Conservation (phyloP, 1,140 invertebrate genomes). For the Cheumatopsyche charites region DNA sequence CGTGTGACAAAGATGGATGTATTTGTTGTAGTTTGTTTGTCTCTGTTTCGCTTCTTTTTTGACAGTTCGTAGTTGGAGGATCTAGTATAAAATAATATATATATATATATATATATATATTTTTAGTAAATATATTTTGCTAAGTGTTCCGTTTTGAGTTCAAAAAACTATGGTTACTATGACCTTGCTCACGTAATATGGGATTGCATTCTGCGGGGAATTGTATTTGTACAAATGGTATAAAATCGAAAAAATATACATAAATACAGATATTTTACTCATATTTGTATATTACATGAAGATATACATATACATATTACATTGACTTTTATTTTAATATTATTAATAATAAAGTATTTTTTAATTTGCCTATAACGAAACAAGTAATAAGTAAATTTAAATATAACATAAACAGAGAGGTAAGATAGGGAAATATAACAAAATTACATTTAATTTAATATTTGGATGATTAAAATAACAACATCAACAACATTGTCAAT, state of each 20-base stretch:
- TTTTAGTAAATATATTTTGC: too few species aligned
- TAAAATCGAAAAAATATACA: neutral
- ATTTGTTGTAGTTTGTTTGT: too few species aligned
- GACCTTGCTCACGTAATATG: too few species aligned
- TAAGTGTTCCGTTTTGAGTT: too few species aligned
- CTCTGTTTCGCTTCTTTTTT: too few species aligned
- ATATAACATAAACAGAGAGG: constrained; percentile 32
- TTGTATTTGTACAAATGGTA: neutral
- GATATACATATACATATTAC: constrained; percentile 49
- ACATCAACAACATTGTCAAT: constrained; percentile 36
- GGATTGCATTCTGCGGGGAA: neutral
- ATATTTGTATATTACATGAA: constrained; percentile 49
- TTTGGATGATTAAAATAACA: constrained; percentile 31
- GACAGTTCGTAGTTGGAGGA: too few species aligned
- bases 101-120: too few species aligned
- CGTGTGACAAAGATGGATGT: too few species aligned
- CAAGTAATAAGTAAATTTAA: constrained; percentile 34
- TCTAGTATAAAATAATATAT: too few species aligned
- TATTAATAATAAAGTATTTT: constrained; percentile 44
- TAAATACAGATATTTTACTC: constrained; percentile 40
- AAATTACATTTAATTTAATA: constrained; percentile 23
- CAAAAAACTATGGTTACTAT: too few species aligned
- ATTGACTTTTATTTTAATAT: constrained; percentile 47
- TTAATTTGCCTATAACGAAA: constrained; percentile 35
- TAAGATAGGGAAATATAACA: constrained; percentile 34